Evolutionary conservation across 2,113 vertebrate species (phyloP).

Genomic region (Brachyistius frenatus): DNA sequence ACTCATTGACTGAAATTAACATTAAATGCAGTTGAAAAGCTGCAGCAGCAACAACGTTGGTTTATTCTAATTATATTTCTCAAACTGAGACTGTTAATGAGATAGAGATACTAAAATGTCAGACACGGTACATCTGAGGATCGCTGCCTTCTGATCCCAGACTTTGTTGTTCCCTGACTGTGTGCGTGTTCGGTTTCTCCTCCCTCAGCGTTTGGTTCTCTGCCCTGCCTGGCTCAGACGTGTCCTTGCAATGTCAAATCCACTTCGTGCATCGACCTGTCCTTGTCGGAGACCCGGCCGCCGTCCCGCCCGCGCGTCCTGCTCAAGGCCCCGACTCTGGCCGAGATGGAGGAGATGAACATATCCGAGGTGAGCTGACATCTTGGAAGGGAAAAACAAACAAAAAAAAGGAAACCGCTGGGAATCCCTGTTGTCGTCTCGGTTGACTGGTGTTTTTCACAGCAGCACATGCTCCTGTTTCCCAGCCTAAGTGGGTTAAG

Average conservation of each 20-base stretch:
- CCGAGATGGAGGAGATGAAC: conserved; percentile 98
- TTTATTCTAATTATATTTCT: too few species aligned
- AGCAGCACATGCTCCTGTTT: too few species aligned
- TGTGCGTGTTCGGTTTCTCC: conserved; percentile 1
- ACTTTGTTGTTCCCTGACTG: not conserved
- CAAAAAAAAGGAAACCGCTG: too few species aligned
- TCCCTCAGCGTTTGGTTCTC: conserved; percentile 87
- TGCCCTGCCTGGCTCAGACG: conserved; percentile 91
- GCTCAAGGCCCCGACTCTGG: conserved; percentile 95
- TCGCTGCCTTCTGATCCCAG: not conserved
- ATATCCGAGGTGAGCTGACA: conserved; percentile 87
- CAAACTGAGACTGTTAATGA: too few species aligned
- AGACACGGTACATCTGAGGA: too few species aligned
- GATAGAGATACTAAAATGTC: too few species aligned
- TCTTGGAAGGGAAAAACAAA: too few species aligned
- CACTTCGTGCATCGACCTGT: conserved; percentile 93
- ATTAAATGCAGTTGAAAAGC: too few species aligned
- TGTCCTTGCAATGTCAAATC: conserved; percentile 86
- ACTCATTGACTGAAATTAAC: too few species aligned
- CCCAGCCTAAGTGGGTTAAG: conserved; percentile 7
- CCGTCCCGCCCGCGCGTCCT: conserved; percentile 86
- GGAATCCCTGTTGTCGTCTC: too few species aligned
- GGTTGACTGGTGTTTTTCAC: too few species aligned
- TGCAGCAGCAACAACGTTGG: too few species aligned
- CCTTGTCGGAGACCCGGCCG: conserved; percentile 55